phyloP scores from a whole-genome alignment of 1,140 invertebrate genomes.

The Pseudomyrmex concolor region DNA sequence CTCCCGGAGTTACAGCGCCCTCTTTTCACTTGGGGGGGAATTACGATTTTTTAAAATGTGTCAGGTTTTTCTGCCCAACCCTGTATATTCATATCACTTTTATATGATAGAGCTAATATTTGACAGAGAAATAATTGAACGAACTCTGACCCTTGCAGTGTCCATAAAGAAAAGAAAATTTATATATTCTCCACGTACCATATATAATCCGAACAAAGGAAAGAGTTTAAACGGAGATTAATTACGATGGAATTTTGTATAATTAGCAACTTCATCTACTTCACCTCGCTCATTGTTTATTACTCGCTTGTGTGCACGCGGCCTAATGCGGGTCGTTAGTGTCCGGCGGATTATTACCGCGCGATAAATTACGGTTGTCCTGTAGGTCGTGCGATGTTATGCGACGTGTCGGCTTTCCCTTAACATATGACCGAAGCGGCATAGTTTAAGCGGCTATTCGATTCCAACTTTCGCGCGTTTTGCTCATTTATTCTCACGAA shows the following conservation, averaged over 20 bases:
- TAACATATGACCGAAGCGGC: constrained; percentile 30
- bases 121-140: too few species aligned
- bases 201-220: neutral
- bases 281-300: constrained; percentile 41
- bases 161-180: too few species aligned
- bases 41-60: too few species aligned
- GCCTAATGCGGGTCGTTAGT: constrained; percentile 50
- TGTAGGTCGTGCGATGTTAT: constrained; percentile 1
- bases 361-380: constrained; percentile 68
- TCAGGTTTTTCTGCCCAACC: too few species aligned
- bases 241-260: constrained; percentile 27
- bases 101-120: too few species aligned
- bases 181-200: neutral
- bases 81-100: too few species aligned
- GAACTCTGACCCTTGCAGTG: too few species aligned
- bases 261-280: constrained; percentile 43
- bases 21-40: too few species aligned
- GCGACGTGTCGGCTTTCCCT: constrained; percentile 41
- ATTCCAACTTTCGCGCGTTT: constrained; percentile 28
- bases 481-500: constrained; percentile 36
- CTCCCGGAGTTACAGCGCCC: too few species aligned
- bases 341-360: constrained; percentile 64
- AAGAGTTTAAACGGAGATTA: constrained; percentile 5
- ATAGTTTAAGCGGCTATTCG: constrained; percentile 47
- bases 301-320: neutral